phyloP scores from a whole-genome alignment of 2,888 invertebrate genomes.

The Leptura quadrifasciata region DNA sequence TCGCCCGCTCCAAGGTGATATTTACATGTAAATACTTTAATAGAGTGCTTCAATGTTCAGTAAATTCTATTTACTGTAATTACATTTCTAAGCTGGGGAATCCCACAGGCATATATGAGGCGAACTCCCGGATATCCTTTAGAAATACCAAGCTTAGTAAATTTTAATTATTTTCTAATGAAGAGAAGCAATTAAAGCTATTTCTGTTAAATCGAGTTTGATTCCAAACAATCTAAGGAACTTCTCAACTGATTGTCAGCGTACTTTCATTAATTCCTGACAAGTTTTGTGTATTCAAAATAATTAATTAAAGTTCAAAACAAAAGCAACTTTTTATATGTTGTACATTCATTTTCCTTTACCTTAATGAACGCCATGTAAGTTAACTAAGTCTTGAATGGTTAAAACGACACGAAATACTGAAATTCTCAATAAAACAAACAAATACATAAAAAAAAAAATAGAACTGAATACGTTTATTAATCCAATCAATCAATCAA shows the following conservation, averaged over 20 bases:
- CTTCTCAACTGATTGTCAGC: background rate
- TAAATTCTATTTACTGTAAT: conserved; percentile 42
- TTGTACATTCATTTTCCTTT: too few species aligned
- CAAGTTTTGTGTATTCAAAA: background rate
- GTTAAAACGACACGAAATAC: too few species aligned
- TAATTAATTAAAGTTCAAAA: too few species aligned
- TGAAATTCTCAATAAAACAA: too few species aligned
- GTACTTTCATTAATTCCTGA: conserved; percentile 14
- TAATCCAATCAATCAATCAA: too few species aligned
- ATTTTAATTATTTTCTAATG: conserved; percentile 52
- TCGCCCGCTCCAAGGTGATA: conserved; percentile 14
- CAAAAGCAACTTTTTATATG: too few species aligned
- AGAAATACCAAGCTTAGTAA: conserved; percentile 44
- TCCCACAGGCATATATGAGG: conserved; percentile 31
- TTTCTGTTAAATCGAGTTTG: conserved; percentile 44
- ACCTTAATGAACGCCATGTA: too few species aligned
- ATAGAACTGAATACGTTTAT: too few species aligned
- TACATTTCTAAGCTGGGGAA: conserved; percentile 26
- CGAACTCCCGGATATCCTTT: conserved; percentile 12
- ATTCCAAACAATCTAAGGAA: background rate
- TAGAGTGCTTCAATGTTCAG: conserved; percentile 15
- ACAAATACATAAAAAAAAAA: too few species aligned
- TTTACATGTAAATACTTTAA: conserved; percentile 31
- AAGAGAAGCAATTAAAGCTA: conserved; percentile 50
- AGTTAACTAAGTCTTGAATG: too few species aligned